These are phyloP conservation scores for Capitella teleta DNA, from an alignment of 1,140 invertebrate species.

Conservation along the genomic window DNA sequence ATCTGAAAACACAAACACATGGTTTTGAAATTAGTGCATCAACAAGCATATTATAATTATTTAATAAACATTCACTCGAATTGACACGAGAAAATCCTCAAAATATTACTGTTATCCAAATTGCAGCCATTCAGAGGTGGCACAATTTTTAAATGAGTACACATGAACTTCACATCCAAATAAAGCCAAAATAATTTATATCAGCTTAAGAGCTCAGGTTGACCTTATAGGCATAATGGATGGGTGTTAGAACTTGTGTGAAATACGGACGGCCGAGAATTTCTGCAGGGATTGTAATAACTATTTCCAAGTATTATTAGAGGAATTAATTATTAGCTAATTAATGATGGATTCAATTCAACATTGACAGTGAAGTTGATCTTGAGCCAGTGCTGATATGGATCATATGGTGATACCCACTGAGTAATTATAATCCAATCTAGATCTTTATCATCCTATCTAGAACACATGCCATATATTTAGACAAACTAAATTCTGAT, in stretches of 20 bases:
- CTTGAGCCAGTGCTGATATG: neutral
- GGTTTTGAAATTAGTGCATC: neutral
- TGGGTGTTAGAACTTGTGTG: too few species aligned
- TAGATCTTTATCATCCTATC: neutral
- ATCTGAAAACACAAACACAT: conserved; percentile 9
- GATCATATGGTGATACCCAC: neutral
- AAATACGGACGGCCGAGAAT: too few species aligned
- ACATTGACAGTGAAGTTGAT: neutral
- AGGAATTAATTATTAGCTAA: neutral
- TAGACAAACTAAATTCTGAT: too few species aligned
- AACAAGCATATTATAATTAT: neutral
- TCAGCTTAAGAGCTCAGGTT: too few species aligned
- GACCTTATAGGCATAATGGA: too few species aligned
- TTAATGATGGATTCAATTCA: neutral
- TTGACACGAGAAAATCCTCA: neutral
- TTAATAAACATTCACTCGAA: neutral
- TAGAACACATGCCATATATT: too few species aligned
- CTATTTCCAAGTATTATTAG: neutral
- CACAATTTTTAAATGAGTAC: neutral
- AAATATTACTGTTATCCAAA: neutral
- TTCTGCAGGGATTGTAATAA: neutral
- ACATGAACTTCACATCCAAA: neutral
- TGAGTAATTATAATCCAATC: neutral
- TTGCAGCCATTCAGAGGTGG: neutral
- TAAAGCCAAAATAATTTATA: neutral